Evolutionary conservation across 2,113 vertebrate genomes (phyloP), one percentile per base, ranked within the genome.

Genomic region (Seriola aureovittata): DNA sequence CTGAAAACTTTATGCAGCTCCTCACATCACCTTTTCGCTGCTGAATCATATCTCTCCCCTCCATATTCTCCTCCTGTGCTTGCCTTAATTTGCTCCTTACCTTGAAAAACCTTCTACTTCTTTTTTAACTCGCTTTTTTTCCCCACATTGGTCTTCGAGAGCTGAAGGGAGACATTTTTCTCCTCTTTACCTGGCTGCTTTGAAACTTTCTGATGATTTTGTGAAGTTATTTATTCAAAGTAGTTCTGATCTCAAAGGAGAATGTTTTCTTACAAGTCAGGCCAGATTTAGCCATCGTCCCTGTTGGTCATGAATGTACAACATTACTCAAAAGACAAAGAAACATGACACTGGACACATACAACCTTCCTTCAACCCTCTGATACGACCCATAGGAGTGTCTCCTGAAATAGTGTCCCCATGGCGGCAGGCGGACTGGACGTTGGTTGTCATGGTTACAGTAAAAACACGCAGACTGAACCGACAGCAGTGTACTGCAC

Each of bases 21-120:
- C 64, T 71, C 75, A 76, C 81, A 60, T 75, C 81, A 3, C 19
- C 54, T 29, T 59, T 73, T 86, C 69, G 36, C 65, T 54, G 63
- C 71, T 82, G 78, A 85, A 86, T 88, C 6, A 68, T 83, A 88
- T 88, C 84, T 77, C 78, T 81, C 59, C 55, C 48, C 54, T 74
- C 64, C 88, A 79, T 25, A 19, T 73, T 85, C 67, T 73, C 75
- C 74, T 17, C 70, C 81, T 80, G 65, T 46, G 54, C 62, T 50
- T 21, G 2, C 70, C 66, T 80, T 80, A 52, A 81, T 88, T 77
- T 82, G 55, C 68, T 67, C 64, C 73, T 81, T 40, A 64, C 79
- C 79, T 81, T 79, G 12, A 72, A 54, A 77, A 82, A 81, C 65
- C 34, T 81, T 84, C 68, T 59, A 17, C 82, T 67, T 77, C 44